Percentiles rank a stretch among this genome's conserved stretches.
phyloP scores from a whole-genome alignment of 2,888 invertebrate genomes.

The Sialis lutaria region DNA sequence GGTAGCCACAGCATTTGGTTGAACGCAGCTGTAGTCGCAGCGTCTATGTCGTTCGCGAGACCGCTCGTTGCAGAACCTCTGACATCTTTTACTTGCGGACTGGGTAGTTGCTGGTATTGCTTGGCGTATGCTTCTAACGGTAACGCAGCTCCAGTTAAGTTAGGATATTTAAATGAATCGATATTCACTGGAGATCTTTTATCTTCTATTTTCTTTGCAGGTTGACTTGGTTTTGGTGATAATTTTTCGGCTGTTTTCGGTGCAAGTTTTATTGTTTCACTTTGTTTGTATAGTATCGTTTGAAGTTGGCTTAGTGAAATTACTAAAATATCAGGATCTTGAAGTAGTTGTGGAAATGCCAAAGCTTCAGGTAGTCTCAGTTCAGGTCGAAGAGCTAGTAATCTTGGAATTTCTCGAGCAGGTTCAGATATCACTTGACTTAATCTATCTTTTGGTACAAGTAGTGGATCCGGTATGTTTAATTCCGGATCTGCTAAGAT shows the following conservation, averaged over 20 bases:
- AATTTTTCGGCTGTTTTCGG: conserved; percentile 15
- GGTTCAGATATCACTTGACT: conserved; percentile 54
- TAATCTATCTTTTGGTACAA: conserved; percentile 61
- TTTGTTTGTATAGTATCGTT: conserved; percentile 38
- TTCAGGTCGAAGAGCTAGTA: conserved; percentile 54
- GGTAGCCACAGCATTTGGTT: conserved; percentile 63
- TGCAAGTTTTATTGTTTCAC: conserved; percentile 17
- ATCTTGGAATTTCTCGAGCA: conserved; percentile 56
- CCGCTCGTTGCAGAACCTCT: conserved; percentile 15
- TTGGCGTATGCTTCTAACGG: conserved; percentile 3
- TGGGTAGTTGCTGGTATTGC: conserved; percentile 12
- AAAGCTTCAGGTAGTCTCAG: conserved; percentile 56
- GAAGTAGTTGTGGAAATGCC: conserved; percentile 49
- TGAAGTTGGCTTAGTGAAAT: conserved; percentile 59
- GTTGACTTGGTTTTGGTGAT: conserved; percentile 14
- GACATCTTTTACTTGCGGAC: conserved; percentile 11
- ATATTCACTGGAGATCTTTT: conserved; percentile 20
- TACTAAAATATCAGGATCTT: conserved; percentile 62
- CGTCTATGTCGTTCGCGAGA: conserved; percentile 45
- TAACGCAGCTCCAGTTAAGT: background rate
- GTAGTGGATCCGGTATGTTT: conserved; percentile 62
- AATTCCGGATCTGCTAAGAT: conserved; percentile 46
- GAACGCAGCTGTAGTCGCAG: conserved; percentile 48
- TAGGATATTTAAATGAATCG: conserved; percentile 5
- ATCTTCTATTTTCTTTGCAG: conserved; percentile 7